Conservation (phyloP, 2,888 invertebrate genomes). For the Quadroppia sp. region DNA sequence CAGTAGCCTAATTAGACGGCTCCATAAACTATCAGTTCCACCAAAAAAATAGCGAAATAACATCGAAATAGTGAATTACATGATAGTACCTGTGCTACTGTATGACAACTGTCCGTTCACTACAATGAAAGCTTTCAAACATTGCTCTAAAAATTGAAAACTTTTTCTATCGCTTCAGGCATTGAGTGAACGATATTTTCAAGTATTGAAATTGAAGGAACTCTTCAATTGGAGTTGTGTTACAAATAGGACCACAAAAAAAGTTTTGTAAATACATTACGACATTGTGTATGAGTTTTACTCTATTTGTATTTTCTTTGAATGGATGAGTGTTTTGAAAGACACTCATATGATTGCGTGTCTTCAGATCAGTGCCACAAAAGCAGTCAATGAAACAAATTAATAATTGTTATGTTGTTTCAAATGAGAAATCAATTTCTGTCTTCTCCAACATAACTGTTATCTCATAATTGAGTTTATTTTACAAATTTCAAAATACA, state of each 20-base stretch:
- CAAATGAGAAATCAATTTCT: conserved; percentile 11
- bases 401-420: conserved; percentile 16
- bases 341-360: not conserved
- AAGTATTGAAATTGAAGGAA: no score
- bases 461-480: not conserved
- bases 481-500: not conserved
- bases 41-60: not conserved
- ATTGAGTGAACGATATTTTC: no score
- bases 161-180: no score
- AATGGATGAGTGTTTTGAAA: not conserved
- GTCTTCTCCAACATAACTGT: not conserved
- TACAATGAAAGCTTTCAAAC: no score
- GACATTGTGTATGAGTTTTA: no score
- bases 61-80: not conserved
- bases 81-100: not conserved
- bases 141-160: no score
- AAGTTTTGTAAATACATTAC: no score
- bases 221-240: no score
- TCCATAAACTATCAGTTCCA: conserved; percentile 28
- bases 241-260: no score
- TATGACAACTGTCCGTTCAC: no score
- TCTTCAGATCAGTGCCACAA: conserved; percentile 1
- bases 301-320: not conserved
- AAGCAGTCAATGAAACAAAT: conserved; percentile 20
- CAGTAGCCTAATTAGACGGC: conserved; percentile 23